These are phyloP conservation scores for Oenanthe oenanthe DNA, from an alignment of 2,113 vertebrate species.

Conservation along the genomic window DNA sequence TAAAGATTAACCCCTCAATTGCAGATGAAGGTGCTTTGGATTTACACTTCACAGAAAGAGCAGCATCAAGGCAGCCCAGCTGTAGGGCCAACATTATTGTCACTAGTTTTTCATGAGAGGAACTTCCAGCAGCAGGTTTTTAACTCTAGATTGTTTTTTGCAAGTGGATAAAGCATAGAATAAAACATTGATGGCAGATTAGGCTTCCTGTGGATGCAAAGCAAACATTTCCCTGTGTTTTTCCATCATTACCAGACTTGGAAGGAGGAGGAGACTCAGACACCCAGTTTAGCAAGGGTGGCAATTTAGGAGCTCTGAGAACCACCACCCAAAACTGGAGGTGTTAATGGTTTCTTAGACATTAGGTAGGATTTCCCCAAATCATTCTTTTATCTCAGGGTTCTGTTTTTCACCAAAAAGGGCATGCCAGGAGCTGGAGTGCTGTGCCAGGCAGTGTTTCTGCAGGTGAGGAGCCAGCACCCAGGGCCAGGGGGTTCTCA, in stretches of 20 bases:
- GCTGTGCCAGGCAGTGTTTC: neutral
- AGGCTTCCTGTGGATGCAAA: neutral
- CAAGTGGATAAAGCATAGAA: neutral
- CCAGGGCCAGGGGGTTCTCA: neutral
- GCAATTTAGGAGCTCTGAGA: neutral
- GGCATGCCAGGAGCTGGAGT: neutral
- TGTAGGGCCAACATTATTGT: fast-evolving
- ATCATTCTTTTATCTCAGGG: neutral
- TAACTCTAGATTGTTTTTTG: neutral
- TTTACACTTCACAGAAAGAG: neutral
- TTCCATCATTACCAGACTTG: neutral
- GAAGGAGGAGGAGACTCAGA: neutral
- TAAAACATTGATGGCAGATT: neutral
- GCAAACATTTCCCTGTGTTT: neutral
- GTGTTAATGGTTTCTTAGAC: neutral
- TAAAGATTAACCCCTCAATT: neutral
- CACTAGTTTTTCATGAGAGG: neutral
- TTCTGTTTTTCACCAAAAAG: neutral
- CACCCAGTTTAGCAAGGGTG: neutral
- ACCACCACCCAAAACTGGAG: neutral
- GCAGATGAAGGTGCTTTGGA: neutral
- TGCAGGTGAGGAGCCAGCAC: neutral
- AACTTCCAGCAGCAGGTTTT: neutral
- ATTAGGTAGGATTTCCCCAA: neutral
- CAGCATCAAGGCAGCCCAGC: neutral